Percentiles rank a stretch among this genome's conserved stretches.
Evolutionary conservation across 2,797 vertebrate species (phyloP).

Genomic region (Chaetodon trifasciatus): DNA sequence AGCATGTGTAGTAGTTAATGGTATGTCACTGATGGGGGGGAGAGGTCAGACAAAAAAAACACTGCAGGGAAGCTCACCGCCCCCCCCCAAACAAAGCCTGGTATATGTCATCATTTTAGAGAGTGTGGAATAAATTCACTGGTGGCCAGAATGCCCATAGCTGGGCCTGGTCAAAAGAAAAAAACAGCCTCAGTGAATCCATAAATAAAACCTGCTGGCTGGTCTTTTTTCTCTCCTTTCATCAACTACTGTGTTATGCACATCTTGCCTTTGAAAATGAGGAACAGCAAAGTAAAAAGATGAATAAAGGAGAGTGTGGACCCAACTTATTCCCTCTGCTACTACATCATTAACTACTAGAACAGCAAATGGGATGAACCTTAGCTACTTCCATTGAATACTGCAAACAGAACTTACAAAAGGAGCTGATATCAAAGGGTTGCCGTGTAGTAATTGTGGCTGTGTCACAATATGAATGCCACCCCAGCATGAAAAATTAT

Average conservation of each 20-base stretch:
- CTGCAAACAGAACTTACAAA: slow-evolving; percentile 58
- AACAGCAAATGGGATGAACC: slow-evolving; percentile 64
- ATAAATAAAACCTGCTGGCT: slow-evolving; percentile 87
- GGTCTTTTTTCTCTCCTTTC: slow-evolving; percentile 80
- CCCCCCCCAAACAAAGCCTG: slow-evolving; percentile 75
- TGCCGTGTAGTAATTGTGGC: slow-evolving; percentile 36
- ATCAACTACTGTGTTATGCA: slow-evolving; percentile 74
- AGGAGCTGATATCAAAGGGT: slow-evolving; percentile 63
- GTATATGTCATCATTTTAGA: slow-evolving; percentile 84
- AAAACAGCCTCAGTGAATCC: slow-evolving; percentile 71
- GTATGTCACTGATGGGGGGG: slow-evolving; percentile 85
- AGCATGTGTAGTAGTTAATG: slow-evolving; percentile 87
- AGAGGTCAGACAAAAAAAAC: slow-evolving; percentile 85
- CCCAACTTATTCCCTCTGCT: slow-evolving; percentile 62
- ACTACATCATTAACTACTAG: slow-evolving; percentile 77
- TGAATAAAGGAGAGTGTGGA: slow-evolving; percentile 64
- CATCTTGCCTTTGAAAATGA: slow-evolving; percentile 75
- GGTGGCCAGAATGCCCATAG: slow-evolving; percentile 82
- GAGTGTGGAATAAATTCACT: slow-evolving; percentile 84
- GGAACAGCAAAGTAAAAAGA: slow-evolving; percentile 72
- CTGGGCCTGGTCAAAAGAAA: slow-evolving; percentile 70
- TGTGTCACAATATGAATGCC: slow-evolving; percentile 45
- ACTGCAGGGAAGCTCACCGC: slow-evolving; percentile 78
- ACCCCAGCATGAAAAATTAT: slow-evolving; percentile 31
- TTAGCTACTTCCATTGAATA: slow-evolving; percentile 53